Evolutionary conservation across 1,140 invertebrate genomes (phyloP).

Genomic region (Drosophila sp.): DNA sequence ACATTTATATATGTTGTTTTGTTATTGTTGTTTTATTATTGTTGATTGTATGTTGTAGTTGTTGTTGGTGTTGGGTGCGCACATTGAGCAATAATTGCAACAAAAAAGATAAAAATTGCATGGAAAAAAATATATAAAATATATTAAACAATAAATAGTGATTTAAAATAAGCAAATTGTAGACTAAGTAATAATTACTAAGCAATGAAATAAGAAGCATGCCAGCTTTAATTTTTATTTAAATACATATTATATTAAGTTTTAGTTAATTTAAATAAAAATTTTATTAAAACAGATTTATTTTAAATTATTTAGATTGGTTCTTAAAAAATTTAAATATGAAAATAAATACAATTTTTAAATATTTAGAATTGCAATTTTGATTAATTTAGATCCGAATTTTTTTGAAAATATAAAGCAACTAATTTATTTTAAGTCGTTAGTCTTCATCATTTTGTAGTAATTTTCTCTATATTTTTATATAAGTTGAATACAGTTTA

Average conservation of each 20-base stretch:
- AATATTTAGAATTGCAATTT: neutral
- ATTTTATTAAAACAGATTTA: too few relatives aligned
- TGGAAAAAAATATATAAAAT: constrained; percentile 16
- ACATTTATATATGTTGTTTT: constrained; percentile 9
- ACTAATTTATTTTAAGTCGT: too few relatives aligned
- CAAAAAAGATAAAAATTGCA: constrained; percentile 32
- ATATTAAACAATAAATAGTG: constrained; percentile 34
- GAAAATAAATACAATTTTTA: neutral
- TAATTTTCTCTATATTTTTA: too few relatives aligned
- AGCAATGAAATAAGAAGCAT: constrained; percentile 20
- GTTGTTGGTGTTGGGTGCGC: constrained; percentile 40
- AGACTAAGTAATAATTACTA: constrained; percentile 6
- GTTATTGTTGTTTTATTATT: constrained; percentile 31
- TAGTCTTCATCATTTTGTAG: too few relatives aligned
- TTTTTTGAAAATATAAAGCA: too few relatives aligned
- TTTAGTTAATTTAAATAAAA: constrained; percentile 1
- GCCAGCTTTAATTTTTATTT: constrained; percentile 21
- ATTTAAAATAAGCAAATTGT: constrained; percentile 9
- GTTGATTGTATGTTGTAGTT: too few relatives aligned
- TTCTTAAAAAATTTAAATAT: neutral
- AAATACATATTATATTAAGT: constrained; percentile 1
- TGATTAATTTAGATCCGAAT: neutral
- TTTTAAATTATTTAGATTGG: neutral
- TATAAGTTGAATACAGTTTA: too few relatives aligned
- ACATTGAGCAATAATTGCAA: constrained; percentile 53